Conservation (phyloP, 1,140 invertebrate species). For the Drosophila mayri region DNA sequence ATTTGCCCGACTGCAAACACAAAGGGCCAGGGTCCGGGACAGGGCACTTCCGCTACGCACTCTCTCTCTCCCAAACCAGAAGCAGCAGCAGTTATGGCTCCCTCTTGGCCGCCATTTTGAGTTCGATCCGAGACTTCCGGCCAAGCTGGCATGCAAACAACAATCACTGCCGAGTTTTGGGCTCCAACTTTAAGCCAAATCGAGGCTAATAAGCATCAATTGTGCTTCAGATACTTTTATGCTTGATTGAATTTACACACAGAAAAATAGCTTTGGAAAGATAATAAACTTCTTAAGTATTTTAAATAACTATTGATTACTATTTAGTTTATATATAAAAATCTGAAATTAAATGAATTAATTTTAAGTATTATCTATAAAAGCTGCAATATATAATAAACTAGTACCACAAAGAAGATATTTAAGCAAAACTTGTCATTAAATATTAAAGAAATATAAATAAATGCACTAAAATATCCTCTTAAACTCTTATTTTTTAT, state of each 20-base stretch:
- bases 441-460: no score
- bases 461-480: neutral
- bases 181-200: constrained; percentile 26
- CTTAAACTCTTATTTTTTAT: neutral
- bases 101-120: constrained; percentile 65
- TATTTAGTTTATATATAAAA: neutral
- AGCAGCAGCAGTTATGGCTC: constrained; percentile 42
- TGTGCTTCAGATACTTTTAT: constrained; percentile 22
- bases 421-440: no score
- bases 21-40: constrained; percentile 23
- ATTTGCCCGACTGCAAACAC: constrained; percentile 68
- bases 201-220: constrained; percentile 47
- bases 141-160: constrained; percentile 43
- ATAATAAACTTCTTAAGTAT: neutral
- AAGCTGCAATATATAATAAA: neutral
- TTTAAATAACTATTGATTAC: neutral
- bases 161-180: constrained; percentile 27
- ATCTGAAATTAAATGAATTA: neutral
- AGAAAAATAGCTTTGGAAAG: neutral
- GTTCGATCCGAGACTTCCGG: constrained; percentile 66
- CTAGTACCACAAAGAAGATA: neutral
- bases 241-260: constrained; percentile 29
- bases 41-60: constrained; percentile 62
- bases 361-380: neutral
- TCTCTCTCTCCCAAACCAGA: constrained; percentile 50